These are phyloP conservation scores for Yponomeuta evonymella DNA, from an alignment of 2,888 invertebrate species.

Conservation along the genomic window DNA sequence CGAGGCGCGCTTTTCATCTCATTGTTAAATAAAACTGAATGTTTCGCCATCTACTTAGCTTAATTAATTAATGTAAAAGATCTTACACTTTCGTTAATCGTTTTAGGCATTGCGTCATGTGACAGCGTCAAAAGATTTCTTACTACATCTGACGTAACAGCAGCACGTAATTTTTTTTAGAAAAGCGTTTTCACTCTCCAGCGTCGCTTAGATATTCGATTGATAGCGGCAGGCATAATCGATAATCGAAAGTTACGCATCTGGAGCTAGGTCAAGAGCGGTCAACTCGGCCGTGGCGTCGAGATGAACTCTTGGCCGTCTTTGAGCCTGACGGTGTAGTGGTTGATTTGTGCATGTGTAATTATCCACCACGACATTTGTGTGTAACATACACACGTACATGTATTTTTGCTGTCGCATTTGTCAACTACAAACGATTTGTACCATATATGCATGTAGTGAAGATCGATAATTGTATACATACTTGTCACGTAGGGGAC, in stretches of 20 bases:
- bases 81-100: constrained; percentile 6
- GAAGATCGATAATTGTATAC: too few relatives aligned
- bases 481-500: too few relatives aligned
- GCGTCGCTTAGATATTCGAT: not conserved
- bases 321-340: constrained; percentile 31
- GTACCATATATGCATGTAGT: too few relatives aligned
- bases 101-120: not conserved
- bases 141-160: not conserved
- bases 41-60: not conserved
- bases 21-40: not conserved
- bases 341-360: not conserved
- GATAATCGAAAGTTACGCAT: not conserved
- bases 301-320: constrained; percentile 28
- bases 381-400: too few relatives aligned
- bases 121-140: not conserved
- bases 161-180: not conserved
- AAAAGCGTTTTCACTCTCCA: not conserved
- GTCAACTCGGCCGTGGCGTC: constrained; percentile 46
- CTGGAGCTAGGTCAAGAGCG: constrained; percentile 55
- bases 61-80: constrained; percentile 4
- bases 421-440: too few relatives aligned
- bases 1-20: not conserved
- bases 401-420: too few relatives aligned
- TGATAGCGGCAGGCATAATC: not conserved
- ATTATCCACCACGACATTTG: not conserved